A percentile compares a stretch with the other conserved stretches of the same genome.
Evolutionary conservation across 1,140 invertebrate genomes (phyloP).

Genomic region (Calliopsis andreniformis): DNA sequence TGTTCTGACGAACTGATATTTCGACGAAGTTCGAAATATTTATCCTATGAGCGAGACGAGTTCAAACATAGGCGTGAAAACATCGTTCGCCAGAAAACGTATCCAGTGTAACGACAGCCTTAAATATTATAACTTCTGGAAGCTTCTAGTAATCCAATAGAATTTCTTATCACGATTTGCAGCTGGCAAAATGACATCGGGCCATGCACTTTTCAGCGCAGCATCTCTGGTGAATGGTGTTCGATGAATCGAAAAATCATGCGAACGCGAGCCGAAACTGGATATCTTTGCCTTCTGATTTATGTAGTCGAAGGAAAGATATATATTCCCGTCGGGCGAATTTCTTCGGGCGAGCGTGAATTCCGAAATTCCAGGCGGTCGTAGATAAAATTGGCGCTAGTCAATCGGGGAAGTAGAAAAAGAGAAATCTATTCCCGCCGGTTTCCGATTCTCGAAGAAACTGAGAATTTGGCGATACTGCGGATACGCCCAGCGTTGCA

Average conservation of each 20-base stretch:
- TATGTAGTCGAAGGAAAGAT: slow-evolving; percentile 1
- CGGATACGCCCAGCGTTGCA: too few relatives aligned
- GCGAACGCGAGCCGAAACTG: slow-evolving; percentile 30
- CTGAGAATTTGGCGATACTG: too few relatives aligned
- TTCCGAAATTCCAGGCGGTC: not conserved
- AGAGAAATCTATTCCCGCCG: not conserved
- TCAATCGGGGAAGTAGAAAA: not conserved
- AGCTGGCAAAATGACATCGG: not conserved
- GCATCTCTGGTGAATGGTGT: too few relatives aligned
- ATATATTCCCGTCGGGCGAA: not conserved
- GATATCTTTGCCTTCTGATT: slow-evolving; percentile 3
- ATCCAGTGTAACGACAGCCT: too few relatives aligned
- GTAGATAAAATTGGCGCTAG: slow-evolving; percentile 7
- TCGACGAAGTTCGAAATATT: too few relatives aligned
- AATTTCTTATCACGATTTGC: not conserved
- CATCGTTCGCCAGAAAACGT: too few relatives aligned
- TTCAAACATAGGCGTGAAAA: too few relatives aligned
- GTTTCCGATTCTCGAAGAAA: not conserved
- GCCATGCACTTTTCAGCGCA: not conserved
- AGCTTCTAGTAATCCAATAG: not conserved
- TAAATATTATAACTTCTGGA: too few relatives aligned
- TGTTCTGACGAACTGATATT: too few relatives aligned
- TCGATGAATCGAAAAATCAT: slow-evolving; percentile 18
- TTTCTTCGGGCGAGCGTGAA: not conserved
- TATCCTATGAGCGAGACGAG: too few relatives aligned